Base-by-base conservation (phyloP, 2,888 invertebrate species). In the Melikaiella ostensackeni region DNA sequence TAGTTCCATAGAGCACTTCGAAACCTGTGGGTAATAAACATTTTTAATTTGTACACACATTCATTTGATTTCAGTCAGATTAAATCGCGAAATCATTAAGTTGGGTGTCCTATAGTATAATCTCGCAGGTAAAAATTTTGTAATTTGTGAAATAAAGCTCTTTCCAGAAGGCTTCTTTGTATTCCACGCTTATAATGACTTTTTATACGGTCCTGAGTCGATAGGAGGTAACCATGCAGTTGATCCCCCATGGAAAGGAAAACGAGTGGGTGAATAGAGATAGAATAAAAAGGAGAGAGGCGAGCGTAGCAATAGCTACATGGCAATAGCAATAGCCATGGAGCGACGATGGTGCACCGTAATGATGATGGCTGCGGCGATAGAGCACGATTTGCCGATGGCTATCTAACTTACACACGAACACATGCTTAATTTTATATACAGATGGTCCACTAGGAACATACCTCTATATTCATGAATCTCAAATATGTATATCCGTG, bases 371-470 rank as follows among this genome's bases (percentile, higher is more conserved):
- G 66, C 66, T 66, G 66, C 66, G 27, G n/a, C 66, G 66, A 66
- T 66, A 66, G 66, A 66, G 66, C 66, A 66, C 66, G 66, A 66
- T 66, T 66, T 66, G 66, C 66, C 66, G 73, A 76, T 77, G 78
- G 55, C 57, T 79, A 57, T 79, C 75, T 76, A 78, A 79, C 77
- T 78, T 75, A 75, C 75, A 75, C 78, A 74, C 76, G 70, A 62
- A 78, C 76, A 77, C 62, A 57, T 62, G 46, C 27, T 46, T 66
- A 74, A 30, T 76, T 62, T 42, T 42, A n/a, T 78, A 74, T 61
- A 61, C 61, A 75, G 30, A 59, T 35, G 33, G 35, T 46, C 50
- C 8, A 46, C 33, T 24, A 33, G n/a, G 27, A 46, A 35, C 30
- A 30, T 75, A 57, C 46, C 33, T 75, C 46, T 42, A 55, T 78